These are phyloP conservation scores for Thermophis baileyi DNA, from an alignment of 2,113 vertebrate genomes.

Conservation along the genomic window DNA sequence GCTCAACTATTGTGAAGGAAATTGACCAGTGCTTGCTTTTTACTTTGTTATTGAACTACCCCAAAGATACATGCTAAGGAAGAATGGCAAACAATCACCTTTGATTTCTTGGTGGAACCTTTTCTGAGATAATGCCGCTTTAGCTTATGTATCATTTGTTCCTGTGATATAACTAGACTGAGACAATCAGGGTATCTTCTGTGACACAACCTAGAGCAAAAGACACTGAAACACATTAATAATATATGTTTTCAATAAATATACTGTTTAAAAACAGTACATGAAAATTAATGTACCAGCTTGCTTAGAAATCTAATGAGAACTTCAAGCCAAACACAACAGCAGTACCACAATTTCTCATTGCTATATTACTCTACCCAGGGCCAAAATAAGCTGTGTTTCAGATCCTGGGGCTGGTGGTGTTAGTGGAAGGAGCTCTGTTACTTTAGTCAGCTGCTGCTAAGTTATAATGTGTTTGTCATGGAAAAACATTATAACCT, in stretches of 20 bases:
- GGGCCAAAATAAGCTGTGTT: background rate
- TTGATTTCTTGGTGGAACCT: background rate
- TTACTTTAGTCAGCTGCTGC: background rate
- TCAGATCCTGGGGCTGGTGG: background rate
- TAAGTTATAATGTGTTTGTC: background rate
- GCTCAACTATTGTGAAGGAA: constrained; percentile 12
- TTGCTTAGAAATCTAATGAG: background rate
- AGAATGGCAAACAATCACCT: rapidly evolving
- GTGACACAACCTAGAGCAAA: background rate
- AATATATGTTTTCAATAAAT: background rate
- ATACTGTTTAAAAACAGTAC: background rate
- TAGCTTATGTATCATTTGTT: background rate
- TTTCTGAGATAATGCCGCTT: background rate
- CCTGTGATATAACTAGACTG: background rate
- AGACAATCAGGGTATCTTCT: too few species aligned
- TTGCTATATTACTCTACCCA: background rate
- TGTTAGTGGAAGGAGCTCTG: background rate
- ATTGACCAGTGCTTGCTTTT: background rate
- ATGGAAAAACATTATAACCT: background rate
- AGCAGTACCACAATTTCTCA: background rate
- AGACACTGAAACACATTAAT: background rate
- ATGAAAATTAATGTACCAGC: background rate
- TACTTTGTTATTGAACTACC: background rate
- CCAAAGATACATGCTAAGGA: background rate
- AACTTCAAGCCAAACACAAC: background rate